Evolutionary conservation across 2,888 invertebrate species (phyloP).

Genomic region (Atrina japonica): DNA sequence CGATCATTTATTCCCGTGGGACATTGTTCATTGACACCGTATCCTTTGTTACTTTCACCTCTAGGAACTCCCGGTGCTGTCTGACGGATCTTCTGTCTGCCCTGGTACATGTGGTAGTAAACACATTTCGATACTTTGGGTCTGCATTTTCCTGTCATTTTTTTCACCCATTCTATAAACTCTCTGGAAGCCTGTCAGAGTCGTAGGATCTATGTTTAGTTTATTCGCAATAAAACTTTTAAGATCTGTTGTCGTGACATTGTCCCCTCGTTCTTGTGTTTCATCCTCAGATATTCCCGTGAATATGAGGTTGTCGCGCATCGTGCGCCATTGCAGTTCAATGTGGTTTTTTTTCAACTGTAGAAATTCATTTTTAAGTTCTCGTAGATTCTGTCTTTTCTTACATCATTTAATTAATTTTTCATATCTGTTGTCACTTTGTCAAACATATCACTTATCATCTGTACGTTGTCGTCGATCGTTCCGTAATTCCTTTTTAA

Average conservation of each 20-base stretch:
- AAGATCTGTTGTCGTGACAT: conserved; percentile 16
- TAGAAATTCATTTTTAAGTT: background rate
- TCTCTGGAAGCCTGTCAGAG: conserved; percentile 24
- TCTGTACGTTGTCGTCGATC: background rate
- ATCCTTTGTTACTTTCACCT: conserved; percentile 1
- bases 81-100: conserved; percentile 12
- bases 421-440: conserved; percentile 1
- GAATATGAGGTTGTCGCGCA: conserved; percentile 29
- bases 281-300: conserved; percentile 15
- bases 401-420: background rate
- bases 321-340: conserved; percentile 17
- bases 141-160: conserved; percentile 9
- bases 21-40: conserved; percentile 27
- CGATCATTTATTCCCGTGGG: conserved; percentile 22
- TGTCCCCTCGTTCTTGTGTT: background rate
- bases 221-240: conserved; percentile 23
- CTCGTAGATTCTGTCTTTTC: background rate
- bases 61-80: conserved; percentile 3
- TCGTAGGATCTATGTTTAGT: conserved; percentile 15
- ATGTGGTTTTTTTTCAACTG: conserved; percentile 3
- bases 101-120: conserved; percentile 28
- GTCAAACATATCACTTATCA: conserved; percentile 21
- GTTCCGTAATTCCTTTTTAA: background rate
- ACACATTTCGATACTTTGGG: conserved; percentile 32
- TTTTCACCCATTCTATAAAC: conserved; percentile 23